A percentile compares a stretch with the other conserved stretches of the same genome.
Evolutionary conservation across 2,113 vertebrate genomes (phyloP).

Genomic region (Chloropsis cyanopogon): DNA sequence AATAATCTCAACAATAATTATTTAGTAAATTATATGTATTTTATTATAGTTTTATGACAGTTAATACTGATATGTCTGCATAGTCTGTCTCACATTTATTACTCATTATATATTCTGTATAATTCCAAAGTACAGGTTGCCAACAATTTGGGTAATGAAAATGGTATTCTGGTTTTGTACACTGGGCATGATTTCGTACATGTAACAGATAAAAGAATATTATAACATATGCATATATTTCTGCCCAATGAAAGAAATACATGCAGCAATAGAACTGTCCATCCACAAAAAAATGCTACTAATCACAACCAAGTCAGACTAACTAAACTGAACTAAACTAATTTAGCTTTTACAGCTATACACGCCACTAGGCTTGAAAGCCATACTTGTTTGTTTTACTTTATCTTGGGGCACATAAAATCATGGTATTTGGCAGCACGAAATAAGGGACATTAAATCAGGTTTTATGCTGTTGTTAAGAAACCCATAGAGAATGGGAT

Average conservation of each 20-base stretch:
- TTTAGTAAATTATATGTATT: background rate
- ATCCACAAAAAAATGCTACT: background rate
- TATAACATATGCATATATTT: background rate
- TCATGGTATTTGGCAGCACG: slow-evolving; percentile 73
- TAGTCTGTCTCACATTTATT: background rate
- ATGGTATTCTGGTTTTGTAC: background rate
- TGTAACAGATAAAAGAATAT: background rate
- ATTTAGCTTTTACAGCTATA: background rate
- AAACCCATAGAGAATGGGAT: slow-evolving; percentile 84
- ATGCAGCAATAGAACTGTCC: background rate
- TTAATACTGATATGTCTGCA: background rate
- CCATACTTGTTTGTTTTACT: background rate
- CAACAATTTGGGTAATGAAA: background rate
- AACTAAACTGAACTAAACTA: background rate
- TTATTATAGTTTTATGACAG: slow-evolving; percentile 34
- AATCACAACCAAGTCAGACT: background rate
- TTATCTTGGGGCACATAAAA: slow-evolving; percentile 10
- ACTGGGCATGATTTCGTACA: background rate
- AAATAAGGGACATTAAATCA: slow-evolving; percentile 78
- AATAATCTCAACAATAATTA: slow-evolving; percentile 8
- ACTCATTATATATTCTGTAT: background rate
- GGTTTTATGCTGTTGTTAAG: slow-evolving; percentile 84
- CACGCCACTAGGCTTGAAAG: background rate
- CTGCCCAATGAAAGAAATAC: slow-evolving; percentile 8
- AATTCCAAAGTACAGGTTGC: slow-evolving; percentile 36